A percentile compares a stretch with the other conserved stretches of the same genome.
These are phyloP conservation scores for Acanthaster planci DNA, from an alignment of 35 echinoderm and acorn worm genomes.

Conservation along the genomic window DNA sequence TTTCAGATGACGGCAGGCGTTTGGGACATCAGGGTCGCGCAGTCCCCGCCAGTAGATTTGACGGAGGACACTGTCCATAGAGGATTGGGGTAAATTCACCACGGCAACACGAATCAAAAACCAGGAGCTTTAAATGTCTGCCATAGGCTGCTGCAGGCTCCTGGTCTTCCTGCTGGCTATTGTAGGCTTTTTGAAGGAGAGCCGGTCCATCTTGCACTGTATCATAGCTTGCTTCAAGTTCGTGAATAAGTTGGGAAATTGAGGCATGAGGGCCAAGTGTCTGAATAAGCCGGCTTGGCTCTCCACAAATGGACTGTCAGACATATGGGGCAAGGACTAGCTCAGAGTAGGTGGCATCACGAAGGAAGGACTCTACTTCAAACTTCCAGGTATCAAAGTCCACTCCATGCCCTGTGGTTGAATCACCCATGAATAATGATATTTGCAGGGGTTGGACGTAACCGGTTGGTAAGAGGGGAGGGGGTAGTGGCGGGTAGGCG, in stretches of 20 bases:
- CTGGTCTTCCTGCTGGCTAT: not conserved
- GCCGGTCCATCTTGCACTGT: not conserved
- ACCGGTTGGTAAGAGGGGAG: no score
- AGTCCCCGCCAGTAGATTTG: not conserved
- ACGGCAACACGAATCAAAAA: not conserved
- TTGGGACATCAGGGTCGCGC: not conserved
- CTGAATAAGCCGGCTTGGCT: not conserved
- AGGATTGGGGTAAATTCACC: not conserved
- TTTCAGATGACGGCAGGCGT: not conserved
- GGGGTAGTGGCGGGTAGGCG: no score
- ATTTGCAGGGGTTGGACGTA: not conserved
- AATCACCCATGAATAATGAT: not conserved
- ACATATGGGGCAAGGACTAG: not conserved
- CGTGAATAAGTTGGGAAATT: not conserved
- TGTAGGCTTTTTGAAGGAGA: not conserved
- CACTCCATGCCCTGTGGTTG: not conserved
- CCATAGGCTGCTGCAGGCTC: not conserved
- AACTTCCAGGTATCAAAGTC: not conserved
- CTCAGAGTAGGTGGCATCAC: not conserved
- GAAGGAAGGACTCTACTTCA: not conserved
- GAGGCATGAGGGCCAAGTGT: not conserved
- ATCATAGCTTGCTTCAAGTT: not conserved
- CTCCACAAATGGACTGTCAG: not conserved
- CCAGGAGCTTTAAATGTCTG: not conserved
- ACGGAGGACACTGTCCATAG: not conserved